phyloP scores from a whole-genome alignment of 92 coral and sea anemone species.

The Epizoanthus illoricatus region DNA sequence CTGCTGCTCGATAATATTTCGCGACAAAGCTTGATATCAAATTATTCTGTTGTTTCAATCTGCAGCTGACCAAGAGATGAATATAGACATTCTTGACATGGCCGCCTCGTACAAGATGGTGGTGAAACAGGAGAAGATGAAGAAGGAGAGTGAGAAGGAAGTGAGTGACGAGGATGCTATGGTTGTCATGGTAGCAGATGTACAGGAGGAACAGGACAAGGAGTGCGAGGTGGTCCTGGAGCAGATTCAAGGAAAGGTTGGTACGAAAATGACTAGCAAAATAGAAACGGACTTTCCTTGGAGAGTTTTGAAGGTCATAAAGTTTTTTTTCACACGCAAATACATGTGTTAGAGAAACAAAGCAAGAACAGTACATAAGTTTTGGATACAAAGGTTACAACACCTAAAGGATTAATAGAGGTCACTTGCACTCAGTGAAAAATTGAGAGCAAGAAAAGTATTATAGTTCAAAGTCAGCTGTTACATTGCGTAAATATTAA shows the following conservation, averaged over 20 bases:
- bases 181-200: conserved; percentile 81
- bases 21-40: not conserved
- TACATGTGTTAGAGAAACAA: too few species aligned
- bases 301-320: too few species aligned
- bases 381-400: too few species aligned
- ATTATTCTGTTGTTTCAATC: not conserved
- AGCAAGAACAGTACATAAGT: too few species aligned
- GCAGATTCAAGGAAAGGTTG: conserved; percentile 86
- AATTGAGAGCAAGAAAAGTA: too few species aligned
- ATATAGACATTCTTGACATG: conserved; percentile 92
- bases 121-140: conserved; percentile 69
- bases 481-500: too few species aligned
- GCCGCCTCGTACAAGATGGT: conserved; percentile 90
- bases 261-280: not conserved
- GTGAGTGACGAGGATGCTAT: conserved; percentile 74
- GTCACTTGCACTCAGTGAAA: too few species aligned
- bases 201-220: conserved; percentile 81
- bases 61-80: conserved; percentile 92
- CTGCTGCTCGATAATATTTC: not conserved
- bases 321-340: too few species aligned
- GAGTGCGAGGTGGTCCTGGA: conserved; percentile 79
- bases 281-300: too few species aligned
- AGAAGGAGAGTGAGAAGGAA: conserved; percentile 52
- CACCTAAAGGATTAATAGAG: too few species aligned
- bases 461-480: too few species aligned